These are phyloP conservation scores for Muraenolepis orangiensis DNA, from an alignment of 2,797 vertebrate genomes.

Conservation along the genomic window DNA sequence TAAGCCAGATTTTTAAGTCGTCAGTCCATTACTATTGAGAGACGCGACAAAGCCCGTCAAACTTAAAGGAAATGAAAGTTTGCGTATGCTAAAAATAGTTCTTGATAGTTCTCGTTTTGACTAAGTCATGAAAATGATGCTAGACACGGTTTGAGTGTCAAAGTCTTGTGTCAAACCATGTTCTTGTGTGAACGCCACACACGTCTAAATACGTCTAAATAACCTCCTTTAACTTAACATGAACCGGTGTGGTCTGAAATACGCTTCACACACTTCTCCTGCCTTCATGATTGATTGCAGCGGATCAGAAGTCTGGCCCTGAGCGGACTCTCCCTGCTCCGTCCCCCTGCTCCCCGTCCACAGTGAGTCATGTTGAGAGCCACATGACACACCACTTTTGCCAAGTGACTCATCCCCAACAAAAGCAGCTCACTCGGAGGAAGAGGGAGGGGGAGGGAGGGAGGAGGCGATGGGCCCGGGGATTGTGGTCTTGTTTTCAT, in stretches of 20 bases:
- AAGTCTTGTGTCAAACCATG: neutral
- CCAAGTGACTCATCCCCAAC: conserved; percentile 68
- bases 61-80: neutral
- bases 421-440: conserved; percentile 53
- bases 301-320: conserved; percentile 49
- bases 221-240: no score
- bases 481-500: conserved; percentile 8
- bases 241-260: neutral
- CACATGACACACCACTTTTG: conserved; percentile 72
- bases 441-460: conserved; percentile 27
- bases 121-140: neutral
- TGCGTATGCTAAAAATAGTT: neutral
- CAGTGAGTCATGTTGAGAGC: conserved; percentile 69
- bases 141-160: neutral
- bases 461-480: conserved; percentile 31
- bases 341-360: conserved; percentile 38
- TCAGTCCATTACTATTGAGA: neutral
- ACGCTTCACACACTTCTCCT: neutral
- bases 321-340: conserved; percentile 41
- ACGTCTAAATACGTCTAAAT: neutral
- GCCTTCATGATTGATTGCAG: neutral
- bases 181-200: neutral
- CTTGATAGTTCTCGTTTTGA: neutral
- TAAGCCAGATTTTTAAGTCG: no score
- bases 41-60: neutral